phyloP scores from a whole-genome alignment of 2,113 vertebrate genomes.

The Colius striatus region DNA sequence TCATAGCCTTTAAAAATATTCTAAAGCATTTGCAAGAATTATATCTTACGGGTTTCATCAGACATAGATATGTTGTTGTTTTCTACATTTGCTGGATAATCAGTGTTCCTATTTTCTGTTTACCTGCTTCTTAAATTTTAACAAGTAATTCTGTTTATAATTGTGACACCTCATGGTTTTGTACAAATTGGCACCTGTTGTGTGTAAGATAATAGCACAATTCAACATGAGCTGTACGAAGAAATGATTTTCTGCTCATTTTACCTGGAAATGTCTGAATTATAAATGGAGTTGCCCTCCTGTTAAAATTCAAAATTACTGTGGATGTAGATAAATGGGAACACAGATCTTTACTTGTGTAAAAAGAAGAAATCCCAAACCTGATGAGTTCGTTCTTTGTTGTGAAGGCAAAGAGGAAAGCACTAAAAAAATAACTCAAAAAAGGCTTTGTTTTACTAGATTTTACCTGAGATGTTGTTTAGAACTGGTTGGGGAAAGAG shows the following conservation, averaged over 20 bases:
- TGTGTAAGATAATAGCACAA: slow-evolving; percentile 68
- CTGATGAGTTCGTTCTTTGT: not conserved
- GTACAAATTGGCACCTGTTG: slow-evolving; percentile 71
- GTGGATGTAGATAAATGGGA: not conserved
- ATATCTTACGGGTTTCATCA: not conserved
- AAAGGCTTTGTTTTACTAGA: not conserved
- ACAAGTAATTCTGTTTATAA: slow-evolving; percentile 74
- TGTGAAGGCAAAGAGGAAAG: not conserved
- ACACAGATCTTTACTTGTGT: not conserved
- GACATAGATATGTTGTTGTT: not conserved
- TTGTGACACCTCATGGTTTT: slow-evolving; percentile 66
- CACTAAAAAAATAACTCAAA: not conserved
- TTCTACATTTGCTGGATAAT: slow-evolving; percentile 66
- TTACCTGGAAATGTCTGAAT: slow-evolving; percentile 72
- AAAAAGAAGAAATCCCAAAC: not conserved
- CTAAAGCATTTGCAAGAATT: not conserved
- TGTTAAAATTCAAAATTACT: slow-evolving; percentile 17
- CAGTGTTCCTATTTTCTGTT: slow-evolving; percentile 72
- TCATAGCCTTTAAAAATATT: not conserved
- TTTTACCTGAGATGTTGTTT: not conserved
- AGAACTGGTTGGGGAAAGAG: not conserved
- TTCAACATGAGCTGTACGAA: slow-evolving; percentile 59
- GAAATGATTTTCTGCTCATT: slow-evolving; percentile 73
- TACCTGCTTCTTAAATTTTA: slow-evolving; percentile 73
- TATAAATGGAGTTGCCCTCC: slow-evolving; percentile 21